Evolutionary conservation across 2,888 invertebrate genomes (phyloP).

Genomic region (Prosopocoilus inquinatus): DNA sequence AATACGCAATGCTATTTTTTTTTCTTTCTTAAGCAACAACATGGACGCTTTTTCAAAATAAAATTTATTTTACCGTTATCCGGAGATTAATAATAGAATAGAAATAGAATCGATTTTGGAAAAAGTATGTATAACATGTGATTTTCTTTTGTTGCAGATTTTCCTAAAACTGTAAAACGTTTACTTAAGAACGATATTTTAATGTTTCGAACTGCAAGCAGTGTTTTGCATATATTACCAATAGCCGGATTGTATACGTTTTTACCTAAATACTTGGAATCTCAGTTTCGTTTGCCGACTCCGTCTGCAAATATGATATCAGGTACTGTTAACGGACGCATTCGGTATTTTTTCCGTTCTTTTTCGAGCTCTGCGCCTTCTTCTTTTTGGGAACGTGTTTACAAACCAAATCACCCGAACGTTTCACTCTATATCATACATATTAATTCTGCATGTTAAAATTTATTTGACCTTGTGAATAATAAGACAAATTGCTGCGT

Average conservation of each 20-base stretch:
- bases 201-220: constrained; percentile 88
- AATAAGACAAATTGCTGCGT: constrained; percentile 23
- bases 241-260: constrained; percentile 92
- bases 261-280: constrained; percentile 89
- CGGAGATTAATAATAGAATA: too few species aligned
- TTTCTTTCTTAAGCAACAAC: too few species aligned
- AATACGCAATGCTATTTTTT: too few species aligned
- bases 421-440: constrained; percentile 6
- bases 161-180: constrained; percentile 74
- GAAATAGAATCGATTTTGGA: too few species aligned
- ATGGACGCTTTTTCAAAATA: too few species aligned
- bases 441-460: constrained; percentile 17
- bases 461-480: constrained; percentile 21
- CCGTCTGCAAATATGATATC: constrained; percentile 89
- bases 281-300: constrained; percentile 86
- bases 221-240: constrained; percentile 85
- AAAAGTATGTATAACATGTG: background rate
- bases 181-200: constrained; percentile 86
- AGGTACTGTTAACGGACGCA: constrained; percentile 53
- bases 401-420: constrained; percentile 2
- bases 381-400: constrained; percentile 5
- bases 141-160: constrained; percentile 57
- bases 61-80: too few species aligned
- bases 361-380: background rate
- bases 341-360: background rate